phyloP scores from a whole-genome alignment of 2,113 vertebrate species.

The Ophthalmolycus amberensis region DNA sequence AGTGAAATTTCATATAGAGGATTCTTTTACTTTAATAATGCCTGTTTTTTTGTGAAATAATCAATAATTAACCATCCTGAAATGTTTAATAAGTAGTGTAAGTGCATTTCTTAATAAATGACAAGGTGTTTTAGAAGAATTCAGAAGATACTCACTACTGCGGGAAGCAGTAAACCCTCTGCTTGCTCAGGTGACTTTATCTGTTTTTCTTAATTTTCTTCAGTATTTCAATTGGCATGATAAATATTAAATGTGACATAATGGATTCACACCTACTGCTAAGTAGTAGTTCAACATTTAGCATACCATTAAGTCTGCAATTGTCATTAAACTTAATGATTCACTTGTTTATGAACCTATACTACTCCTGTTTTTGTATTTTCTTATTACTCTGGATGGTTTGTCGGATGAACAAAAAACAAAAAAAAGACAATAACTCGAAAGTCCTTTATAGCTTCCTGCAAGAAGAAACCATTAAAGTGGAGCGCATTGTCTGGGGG shows the following conservation, averaged over 20 bases:
- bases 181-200: neutral
- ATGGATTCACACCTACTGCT: neutral
- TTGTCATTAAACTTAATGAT: neutral
- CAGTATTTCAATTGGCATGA: neutral
- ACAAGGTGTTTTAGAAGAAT: neutral
- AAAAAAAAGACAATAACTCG: slow-evolving; percentile 60
- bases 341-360: slow-evolving; percentile 3
- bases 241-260: neutral
- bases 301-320: neutral
- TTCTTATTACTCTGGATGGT: slow-evolving; percentile 25
- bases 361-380: neutral
- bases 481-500: slow-evolving; percentile 73
- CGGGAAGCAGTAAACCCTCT: neutral
- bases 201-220: neutral
- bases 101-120: neutral
- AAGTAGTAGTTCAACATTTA: neutral
- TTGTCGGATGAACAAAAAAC: slow-evolving; percentile 18
- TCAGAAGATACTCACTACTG: neutral
- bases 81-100: neutral
- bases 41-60: neutral
- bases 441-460: slow-evolving; percentile 84
- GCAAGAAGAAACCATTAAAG: slow-evolving; percentile 76
- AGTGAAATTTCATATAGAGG: neutral
- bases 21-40: neutral
- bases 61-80: neutral